Evolutionary conservation across 1,140 invertebrate genomes (phyloP), one percentile per base, ranked within the genome.

Genomic region (Brachionus asplanchnoidis): DNA sequence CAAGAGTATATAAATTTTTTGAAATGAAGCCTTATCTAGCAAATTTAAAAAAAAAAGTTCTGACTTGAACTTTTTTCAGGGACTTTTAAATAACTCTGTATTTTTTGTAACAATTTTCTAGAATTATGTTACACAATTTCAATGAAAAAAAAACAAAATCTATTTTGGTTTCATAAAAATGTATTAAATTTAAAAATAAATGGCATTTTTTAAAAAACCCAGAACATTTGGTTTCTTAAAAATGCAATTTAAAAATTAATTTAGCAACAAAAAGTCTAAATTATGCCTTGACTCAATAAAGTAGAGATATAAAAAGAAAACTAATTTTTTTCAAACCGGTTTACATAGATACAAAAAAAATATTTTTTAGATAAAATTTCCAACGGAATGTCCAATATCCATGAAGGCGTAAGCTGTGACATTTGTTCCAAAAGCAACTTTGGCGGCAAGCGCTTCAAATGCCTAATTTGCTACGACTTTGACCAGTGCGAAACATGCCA

Each of bases 351-450:
- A 68, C n/a, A 32, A 68, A 36, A 68, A 28, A 36, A 32, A 3
- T 3, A 32, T 68, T 6, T 32, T 68, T 68, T 68, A 68, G 66
- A 68, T 32, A 68, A 17, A 32, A 32, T 32, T 68, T 36, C 5
- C n/a, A n/a, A 68, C 36, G 46, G 26, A 77, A 77, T 77, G 73
- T 77, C 73, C 40, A 77, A 77, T 77, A 50, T 77, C 23, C 82
- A 84, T 56, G 65, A 84, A 92, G 92, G 92, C 88, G 96, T 99
- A 87, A 98, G 96, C 92, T 99, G 97, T 94, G 97, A 99, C 94
- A 95, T 95, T 88, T 99, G 97, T 93, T 92, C 97, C 90, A 97
- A 97, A 92, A 95, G 94, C 89, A 98, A 98, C 92, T 99, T 98
- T 91, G 93, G 94, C 90, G 96, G 96, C 87, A 93, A 95, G 89